Evolutionary conservation across 92 coral and sea anemone species (phyloP).

Genomic region (Zoanthus gigantus): DNA sequence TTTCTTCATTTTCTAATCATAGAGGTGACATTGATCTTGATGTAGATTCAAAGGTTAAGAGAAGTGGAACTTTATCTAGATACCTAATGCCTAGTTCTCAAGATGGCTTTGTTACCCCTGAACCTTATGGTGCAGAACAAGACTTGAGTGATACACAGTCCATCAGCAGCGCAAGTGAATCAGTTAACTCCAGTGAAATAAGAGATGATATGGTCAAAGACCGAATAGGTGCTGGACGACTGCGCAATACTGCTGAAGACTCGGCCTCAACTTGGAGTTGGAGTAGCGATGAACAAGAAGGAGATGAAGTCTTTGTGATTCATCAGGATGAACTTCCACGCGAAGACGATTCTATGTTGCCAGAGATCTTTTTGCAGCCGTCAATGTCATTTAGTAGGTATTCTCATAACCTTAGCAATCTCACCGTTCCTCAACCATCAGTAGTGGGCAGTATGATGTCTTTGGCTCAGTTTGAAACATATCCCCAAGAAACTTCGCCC

Average conservation of each 20-base stretch:
- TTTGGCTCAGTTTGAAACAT: conserved; percentile 37
- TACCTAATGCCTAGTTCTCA: conserved; percentile 34
- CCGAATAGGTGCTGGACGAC: conserved; percentile 41
- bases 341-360: conserved; percentile 21
- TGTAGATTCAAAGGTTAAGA: not conserved
- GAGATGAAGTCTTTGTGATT: conserved; percentile 41
- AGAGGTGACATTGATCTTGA: not conserved
- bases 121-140: not conserved
- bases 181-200: not conserved
- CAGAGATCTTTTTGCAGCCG: conserved; percentile 35
- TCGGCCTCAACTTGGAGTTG: conserved; percentile 40
- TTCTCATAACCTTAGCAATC: conserved; percentile 36
- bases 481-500: not conserved
- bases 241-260: conserved; percentile 23
- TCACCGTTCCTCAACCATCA: conserved; percentile 14
- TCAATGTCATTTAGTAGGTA: conserved; percentile 43
- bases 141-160: conserved; percentile 14
- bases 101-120: conserved; percentile 8
- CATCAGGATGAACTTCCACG: conserved; percentile 27
- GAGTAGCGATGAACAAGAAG: conserved; percentile 47
- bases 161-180: conserved; percentile 3
- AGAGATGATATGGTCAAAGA: conserved; percentile 44
- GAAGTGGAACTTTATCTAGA: conserved; percentile 32
- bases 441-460: conserved; percentile 46
- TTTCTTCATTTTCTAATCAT: not conserved